These are phyloP conservation scores for Seriola dumerili DNA, from an alignment of 2,113 vertebrate species.

Conservation along the genomic window DNA sequence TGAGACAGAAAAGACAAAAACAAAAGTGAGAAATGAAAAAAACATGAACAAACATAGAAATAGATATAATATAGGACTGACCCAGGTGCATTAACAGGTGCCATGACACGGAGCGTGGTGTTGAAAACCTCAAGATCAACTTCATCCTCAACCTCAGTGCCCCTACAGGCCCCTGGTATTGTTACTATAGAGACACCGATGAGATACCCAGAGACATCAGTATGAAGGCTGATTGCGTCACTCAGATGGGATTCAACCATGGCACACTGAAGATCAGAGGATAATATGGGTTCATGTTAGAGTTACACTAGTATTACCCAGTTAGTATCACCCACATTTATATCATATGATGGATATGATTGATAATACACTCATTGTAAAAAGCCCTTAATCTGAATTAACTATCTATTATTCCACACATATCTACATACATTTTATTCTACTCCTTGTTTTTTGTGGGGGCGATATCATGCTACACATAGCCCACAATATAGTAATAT, in stretches of 20 bases:
- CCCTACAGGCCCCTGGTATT: conserved; percentile 88
- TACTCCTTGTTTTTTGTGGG: neutral
- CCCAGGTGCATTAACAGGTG: conserved; percentile 86
- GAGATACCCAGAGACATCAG: conserved; percentile 89
- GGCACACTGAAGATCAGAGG: conserved; percentile 85
- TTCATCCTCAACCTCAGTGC: conserved; percentile 91
- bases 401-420: neutral
- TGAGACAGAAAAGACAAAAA: neutral
- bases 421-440: too few species aligned
- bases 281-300: neutral
- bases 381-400: neutral
- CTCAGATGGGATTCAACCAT: conserved; percentile 94
- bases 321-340: neutral
- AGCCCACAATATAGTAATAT: too few species aligned
- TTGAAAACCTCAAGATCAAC: conserved; percentile 93
- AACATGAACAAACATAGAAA: neutral
- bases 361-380: neutral
- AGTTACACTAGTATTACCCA: neutral
- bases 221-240: conserved; percentile 89
- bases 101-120: conserved; percentile 88
- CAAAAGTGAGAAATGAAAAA: neutral
- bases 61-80: conserved; percentile 71
- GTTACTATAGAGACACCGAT: conserved; percentile 92
- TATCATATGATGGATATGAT: neutral
- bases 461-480: neutral